Evolutionary conservation across 2,113 vertebrate species (phyloP), one percentile per base, ranked within the genome.

Genomic region (Oenanthe oenanthe): DNA sequence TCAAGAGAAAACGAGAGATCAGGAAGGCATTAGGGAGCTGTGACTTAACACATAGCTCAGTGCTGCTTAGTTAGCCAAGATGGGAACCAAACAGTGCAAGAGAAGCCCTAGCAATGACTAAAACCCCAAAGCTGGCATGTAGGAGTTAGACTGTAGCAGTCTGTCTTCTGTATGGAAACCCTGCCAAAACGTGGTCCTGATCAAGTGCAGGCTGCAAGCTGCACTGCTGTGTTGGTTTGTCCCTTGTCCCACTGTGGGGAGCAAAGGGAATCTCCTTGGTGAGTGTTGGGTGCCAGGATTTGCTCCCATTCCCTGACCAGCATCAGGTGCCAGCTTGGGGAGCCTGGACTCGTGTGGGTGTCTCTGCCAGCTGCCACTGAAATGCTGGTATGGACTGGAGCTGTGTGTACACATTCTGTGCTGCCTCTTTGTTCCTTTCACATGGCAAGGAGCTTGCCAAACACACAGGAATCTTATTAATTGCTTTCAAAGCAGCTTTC

Each of bases 341-440:
- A 88, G 79, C 1, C 0, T 0, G 36, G 90, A 72, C 93, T 85
- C 21, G 67, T 76, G 90, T 94, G 96, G 96, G 94, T 95, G 95
- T 92, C 86, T 71, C 11, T 87, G 82, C 91, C 94, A 97, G 93
- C 87, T 94, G 91, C 93, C 68, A 7, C 91, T 85, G 85, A 63
- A 93, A 42, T 57, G 80, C 88, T 96, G 82, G 34, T 96, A 82
- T 94, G 92, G 94, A 91, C 96, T 96, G 85, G 93, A 92, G 93
- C 92, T 93, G 75, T 78, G 95, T 92, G 75, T 92, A 96, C 93
- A 92, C 85, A 48, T 94, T 96, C 85, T 96, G 92, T 94, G 89
- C 91, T 87, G 89, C 95, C 80, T 85, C 95, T 95, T 92, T 95
- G 93, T 96, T 95, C 88, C 88, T 87, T 92, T 90, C 94, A 89